Evolutionary conservation across 2,797 vertebrate genomes (phyloP).

Genomic region (Nasua narica): DNA sequence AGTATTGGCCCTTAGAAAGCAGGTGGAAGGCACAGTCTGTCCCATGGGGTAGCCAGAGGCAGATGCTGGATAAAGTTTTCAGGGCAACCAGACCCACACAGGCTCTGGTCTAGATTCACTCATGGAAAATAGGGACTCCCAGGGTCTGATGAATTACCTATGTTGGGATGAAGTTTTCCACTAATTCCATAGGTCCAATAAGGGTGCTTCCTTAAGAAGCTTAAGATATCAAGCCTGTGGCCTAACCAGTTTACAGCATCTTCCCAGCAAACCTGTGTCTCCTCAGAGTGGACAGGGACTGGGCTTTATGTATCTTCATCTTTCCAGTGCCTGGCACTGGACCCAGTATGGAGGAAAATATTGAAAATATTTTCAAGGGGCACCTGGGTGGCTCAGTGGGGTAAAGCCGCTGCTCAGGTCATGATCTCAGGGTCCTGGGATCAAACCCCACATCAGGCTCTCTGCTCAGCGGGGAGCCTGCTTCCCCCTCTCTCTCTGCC

Average conservation of each 20-base stretch:
- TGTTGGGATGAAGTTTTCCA: neutral
- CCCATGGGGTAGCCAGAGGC: neutral
- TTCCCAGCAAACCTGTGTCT: neutral
- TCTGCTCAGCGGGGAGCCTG: no score
- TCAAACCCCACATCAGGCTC: no score
- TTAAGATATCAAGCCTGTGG: neutral
- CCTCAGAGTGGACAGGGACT: neutral
- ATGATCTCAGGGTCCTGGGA: no score
- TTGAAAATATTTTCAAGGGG: neutral
- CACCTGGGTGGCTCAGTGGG: no score
- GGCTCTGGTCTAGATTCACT: neutral
- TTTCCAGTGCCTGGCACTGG: neutral
- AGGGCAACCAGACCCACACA: neutral
- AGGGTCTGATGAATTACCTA: neutral
- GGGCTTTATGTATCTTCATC: neutral
- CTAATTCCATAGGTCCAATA: neutral
- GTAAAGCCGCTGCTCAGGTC: no score
- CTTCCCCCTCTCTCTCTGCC: no score
- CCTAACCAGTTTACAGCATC: neutral
- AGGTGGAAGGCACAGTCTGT: neutral
- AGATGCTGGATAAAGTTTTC: neutral
- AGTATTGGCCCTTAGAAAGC: neutral
- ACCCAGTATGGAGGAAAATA: neutral
- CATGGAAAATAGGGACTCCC: neutral
- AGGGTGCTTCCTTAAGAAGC: neutral